Conservation (phyloP, 2,888 invertebrate genomes). For the Drosophila flavopinicola region DNA sequence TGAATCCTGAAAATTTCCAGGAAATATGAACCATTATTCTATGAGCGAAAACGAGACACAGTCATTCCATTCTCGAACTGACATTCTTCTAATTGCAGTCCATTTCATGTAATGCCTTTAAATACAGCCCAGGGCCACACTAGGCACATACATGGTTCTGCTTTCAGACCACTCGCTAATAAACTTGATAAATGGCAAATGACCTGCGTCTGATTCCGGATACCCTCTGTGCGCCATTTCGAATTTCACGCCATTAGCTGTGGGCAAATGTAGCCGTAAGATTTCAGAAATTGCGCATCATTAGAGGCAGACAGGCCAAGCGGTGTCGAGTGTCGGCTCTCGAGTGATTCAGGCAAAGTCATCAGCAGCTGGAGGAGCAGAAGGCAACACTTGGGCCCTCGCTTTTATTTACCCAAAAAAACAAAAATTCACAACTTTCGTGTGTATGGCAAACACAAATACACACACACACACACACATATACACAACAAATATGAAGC, state of each 20-base stretch:
- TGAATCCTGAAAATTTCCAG: background rate
- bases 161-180: constrained; percentile 52
- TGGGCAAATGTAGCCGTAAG: constrained; percentile 45
- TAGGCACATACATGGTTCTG: constrained; percentile 3
- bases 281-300: constrained; percentile 76
- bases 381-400: constrained; percentile 11
- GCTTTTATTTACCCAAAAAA: constrained; percentile 58
- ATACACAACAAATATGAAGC: constrained; percentile 39
- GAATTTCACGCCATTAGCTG: constrained; percentile 72
- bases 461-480: too few species aligned
- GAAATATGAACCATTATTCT: too few species aligned
- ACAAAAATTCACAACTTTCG: constrained; percentile 58
- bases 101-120: constrained; percentile 11
- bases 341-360: constrained; percentile 61
- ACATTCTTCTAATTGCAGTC: constrained; percentile 5
- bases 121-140: constrained; percentile 1
- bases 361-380: constrained; percentile 31
- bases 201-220: constrained; percentile 19
- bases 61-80: background rate
- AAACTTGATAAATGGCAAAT: constrained; percentile 74
- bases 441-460: constrained; percentile 66
- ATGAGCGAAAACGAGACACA: background rate
- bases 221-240: constrained; percentile 65
- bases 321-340: constrained; percentile 63
- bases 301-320: constrained; percentile 62